Conservation (phyloP, 2,113 vertebrate genomes). For the Archilochus colubris region DNA sequence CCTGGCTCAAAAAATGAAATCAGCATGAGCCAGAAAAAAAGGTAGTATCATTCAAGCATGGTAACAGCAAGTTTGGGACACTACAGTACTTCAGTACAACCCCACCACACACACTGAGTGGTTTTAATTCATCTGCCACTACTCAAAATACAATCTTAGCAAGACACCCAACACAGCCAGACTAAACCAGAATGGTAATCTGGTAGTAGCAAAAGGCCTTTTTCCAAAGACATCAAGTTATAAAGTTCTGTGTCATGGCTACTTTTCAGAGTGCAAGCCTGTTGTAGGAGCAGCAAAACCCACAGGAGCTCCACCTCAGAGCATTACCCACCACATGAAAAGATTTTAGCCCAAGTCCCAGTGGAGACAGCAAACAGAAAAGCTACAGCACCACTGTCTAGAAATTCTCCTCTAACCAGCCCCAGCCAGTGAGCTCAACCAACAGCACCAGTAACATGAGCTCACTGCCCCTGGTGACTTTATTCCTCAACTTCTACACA, state of each 20-base stretch:
- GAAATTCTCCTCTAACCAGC: not conserved
- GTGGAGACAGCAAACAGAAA: not conserved
- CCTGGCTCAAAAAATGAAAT: not conserved
- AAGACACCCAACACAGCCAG: not conserved
- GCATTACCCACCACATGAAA: not conserved
- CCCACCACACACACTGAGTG: not conserved
- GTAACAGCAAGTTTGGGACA: not conserved
- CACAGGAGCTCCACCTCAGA: not conserved
- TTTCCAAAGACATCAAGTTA: not conserved
- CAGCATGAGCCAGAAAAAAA: not conserved
- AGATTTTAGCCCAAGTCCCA: not conserved
- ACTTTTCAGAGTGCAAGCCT: not conserved
- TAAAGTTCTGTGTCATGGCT: not conserved
- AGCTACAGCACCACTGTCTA: not conserved
- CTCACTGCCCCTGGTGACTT: not conserved
- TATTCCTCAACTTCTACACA: not conserved
- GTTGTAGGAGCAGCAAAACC: constrained; percentile 16
- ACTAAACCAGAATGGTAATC: not conserved
- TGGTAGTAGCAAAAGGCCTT: not conserved
- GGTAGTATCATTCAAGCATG: not conserved
- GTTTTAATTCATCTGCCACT: not conserved
- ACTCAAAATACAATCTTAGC: not conserved
- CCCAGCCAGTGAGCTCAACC: not conserved
- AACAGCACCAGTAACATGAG: not conserved
- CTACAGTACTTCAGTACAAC: not conserved